phyloP scores from a whole-genome alignment of 2,113 vertebrate species.

The Sander vitreus region DNA sequence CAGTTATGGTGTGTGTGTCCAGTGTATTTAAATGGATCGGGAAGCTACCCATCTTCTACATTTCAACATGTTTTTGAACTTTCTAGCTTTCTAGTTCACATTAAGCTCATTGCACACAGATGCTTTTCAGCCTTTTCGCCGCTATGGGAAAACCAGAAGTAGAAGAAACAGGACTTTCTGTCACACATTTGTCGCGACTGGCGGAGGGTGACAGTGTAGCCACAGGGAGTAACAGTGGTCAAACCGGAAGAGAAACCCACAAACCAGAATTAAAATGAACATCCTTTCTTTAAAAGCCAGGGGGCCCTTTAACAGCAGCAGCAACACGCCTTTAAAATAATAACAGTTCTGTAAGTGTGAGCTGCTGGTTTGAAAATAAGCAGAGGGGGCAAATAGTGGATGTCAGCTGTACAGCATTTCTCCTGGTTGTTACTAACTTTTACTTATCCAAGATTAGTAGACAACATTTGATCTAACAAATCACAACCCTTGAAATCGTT shows the following conservation, averaged over 20 bases:
- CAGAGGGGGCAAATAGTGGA: background rate
- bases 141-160: background rate
- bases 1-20: conserved; percentile 26
- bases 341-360: background rate
- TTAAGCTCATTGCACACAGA: conserved; percentile 36
- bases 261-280: conserved; percentile 8
- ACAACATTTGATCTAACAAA: conserved; percentile 21
- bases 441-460: background rate
- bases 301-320: conserved; percentile 3
- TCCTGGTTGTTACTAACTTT: background rate
- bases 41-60: conserved; percentile 44
- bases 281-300: conserved; percentile 25
- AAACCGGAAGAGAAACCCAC: conserved; percentile 43
- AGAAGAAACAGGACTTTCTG: conserved; percentile 24
- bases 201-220: conserved; percentile 22
- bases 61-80: background rate
- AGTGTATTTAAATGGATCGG: conserved; percentile 34
- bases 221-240: conserved; percentile 31
- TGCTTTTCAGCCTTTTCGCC: conserved; percentile 24
- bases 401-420: conserved; percentile 20
- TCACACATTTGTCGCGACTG: conserved; percentile 30
- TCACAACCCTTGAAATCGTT: conserved; percentile 24
- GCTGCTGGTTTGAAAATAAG: conserved; percentile 1
- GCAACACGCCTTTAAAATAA: background rate
- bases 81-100: conserved; percentile 9